A percentile compares a stretch with the other conserved stretches of the same genome.
phyloP scores from a whole-genome alignment of 2,888 invertebrate species.

The Conus canariensis region DNA sequence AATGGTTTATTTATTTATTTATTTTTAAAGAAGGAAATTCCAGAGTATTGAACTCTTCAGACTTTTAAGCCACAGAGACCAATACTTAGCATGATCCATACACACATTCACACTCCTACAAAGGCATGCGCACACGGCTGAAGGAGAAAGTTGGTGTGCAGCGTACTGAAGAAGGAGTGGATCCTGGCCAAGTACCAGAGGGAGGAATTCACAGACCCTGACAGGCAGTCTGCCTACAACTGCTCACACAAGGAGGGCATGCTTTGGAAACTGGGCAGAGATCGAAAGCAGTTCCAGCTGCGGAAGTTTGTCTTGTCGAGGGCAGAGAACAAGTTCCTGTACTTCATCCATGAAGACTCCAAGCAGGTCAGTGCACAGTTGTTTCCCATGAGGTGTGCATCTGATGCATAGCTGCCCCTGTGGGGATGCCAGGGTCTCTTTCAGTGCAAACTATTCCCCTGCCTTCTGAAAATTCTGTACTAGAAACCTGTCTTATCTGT shows the following conservation, averaged over 20 bases:
- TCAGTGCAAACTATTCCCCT: too few species aligned
- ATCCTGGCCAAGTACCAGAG: slow-evolving; percentile 93
- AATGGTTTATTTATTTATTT: not conserved
- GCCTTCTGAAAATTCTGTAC: too few species aligned
- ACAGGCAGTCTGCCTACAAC: slow-evolving; percentile 87
- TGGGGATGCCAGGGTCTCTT: too few species aligned
- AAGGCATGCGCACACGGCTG: too few species aligned
- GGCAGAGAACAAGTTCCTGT: slow-evolving; percentile 88
- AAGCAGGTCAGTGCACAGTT: slow-evolving; percentile 46
- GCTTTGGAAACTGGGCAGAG: slow-evolving; percentile 93
- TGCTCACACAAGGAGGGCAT: slow-evolving; percentile 87
- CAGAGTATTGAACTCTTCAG: too few species aligned
- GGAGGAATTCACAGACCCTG: slow-evolving; percentile 90
- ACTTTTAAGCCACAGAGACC: too few species aligned
- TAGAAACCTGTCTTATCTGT: not conserved
- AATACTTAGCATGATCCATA: too few species aligned
- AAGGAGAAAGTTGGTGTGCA: slow-evolving; percentile 75
- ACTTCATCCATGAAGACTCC: slow-evolving; percentile 80
- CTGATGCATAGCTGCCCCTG: too few species aligned
- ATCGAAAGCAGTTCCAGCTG: slow-evolving; percentile 90
- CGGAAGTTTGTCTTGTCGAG: slow-evolving; percentile 91
- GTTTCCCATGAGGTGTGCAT: not conserved
- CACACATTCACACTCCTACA: too few species aligned
- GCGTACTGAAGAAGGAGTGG: slow-evolving; percentile 93
- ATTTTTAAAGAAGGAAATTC: too few species aligned